Percentiles rank a stretch among this genome's conserved stretches.
phyloP scores from a whole-genome alignment of 1,140 invertebrate genomes.

The Chrysopa pallens region DNA sequence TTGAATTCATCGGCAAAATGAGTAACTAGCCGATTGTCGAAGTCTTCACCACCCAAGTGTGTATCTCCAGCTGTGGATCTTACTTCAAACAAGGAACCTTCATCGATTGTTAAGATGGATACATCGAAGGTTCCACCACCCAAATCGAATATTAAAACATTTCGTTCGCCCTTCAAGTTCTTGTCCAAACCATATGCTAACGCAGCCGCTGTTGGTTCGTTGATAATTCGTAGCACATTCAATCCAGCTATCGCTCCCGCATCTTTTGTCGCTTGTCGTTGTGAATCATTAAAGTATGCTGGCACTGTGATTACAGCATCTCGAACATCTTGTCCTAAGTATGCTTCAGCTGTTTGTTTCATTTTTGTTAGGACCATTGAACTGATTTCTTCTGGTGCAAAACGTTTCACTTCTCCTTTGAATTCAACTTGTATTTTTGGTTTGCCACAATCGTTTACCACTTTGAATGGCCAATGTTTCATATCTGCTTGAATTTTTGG shows the following conservation, averaged over 20 bases:
- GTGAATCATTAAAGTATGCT: slow-evolving; percentile 43
- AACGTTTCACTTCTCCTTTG: slow-evolving; percentile 45
- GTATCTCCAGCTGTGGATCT: slow-evolving; percentile 39
- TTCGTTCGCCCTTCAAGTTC: slow-evolving; percentile 31
- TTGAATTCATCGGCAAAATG: slow-evolving; percentile 33
- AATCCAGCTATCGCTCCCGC: slow-evolving; percentile 30
- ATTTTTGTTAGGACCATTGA: slow-evolving; percentile 46
- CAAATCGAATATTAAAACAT: slow-evolving; percentile 32
- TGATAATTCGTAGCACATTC: slow-evolving; percentile 30
- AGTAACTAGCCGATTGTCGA: slow-evolving; percentile 56
- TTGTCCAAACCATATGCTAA: slow-evolving; percentile 30
- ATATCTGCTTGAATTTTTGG: slow-evolving; percentile 36
- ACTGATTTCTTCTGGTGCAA: slow-evolving; percentile 58
- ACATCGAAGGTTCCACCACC: slow-evolving; percentile 43
- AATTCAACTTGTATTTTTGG: slow-evolving; percentile 35
- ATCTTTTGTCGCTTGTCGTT: slow-evolving; percentile 39
- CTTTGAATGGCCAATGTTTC: slow-evolving; percentile 40
- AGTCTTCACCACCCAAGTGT: slow-evolving; percentile 52
- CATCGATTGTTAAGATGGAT: slow-evolving; percentile 51
- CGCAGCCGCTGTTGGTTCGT: slow-evolving; percentile 56
- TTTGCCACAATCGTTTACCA: slow-evolving; percentile 25
- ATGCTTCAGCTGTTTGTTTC: slow-evolving; percentile 37
- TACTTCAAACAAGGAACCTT: slow-evolving; percentile 51
- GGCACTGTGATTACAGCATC: slow-evolving; percentile 31
- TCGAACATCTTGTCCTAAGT: slow-evolving; percentile 22